These are phyloP conservation scores for Phenacoccus solenopsis DNA, from an alignment of 1,140 invertebrate species.

Conservation along the genomic window DNA sequence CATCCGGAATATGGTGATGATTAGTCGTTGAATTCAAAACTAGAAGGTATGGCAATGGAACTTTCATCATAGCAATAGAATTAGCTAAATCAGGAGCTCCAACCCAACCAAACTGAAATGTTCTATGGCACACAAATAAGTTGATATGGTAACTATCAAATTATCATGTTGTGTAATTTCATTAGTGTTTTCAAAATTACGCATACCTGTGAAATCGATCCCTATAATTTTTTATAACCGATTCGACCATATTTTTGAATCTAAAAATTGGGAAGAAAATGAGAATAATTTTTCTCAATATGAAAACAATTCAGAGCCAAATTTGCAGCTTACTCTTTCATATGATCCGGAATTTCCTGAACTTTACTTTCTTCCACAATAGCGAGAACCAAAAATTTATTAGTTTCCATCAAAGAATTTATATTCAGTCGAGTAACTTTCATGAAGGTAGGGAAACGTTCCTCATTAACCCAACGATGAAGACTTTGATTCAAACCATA, in stretches of 20 bases:
- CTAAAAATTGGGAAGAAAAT: conserved; percentile 26
- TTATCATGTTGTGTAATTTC: not conserved
- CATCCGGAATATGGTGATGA: conserved; percentile 78
- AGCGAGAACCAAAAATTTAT: conserved; percentile 72
- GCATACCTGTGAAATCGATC: conserved; percentile 61
- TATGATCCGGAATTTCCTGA: conserved; percentile 62
- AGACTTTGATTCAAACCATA: conserved; percentile 49
- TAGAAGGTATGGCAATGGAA: conserved; percentile 71
- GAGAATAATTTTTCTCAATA: not conserved
- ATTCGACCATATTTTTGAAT: conserved; percentile 73
- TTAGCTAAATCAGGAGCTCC: conserved; percentile 74
- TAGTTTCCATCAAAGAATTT: conserved; percentile 65
- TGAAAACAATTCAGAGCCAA: not conserved
- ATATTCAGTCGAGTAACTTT: conserved; percentile 75
- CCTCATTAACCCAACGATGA: conserved; percentile 72
- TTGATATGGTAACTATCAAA: not conserved
- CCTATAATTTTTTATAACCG: conserved; percentile 60
- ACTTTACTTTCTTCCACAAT: conserved; percentile 80
- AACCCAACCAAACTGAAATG: conserved; percentile 85
- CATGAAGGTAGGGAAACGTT: conserved; percentile 81
- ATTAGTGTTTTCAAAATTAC: not conserved
- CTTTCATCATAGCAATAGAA: conserved; percentile 72
- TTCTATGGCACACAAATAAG: conserved; percentile 30
- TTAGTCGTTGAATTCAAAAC: conserved; percentile 81
- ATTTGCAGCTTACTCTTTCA: conserved; percentile 43